A percentile compares a stretch with the other conserved stretches of the same genome.
phyloP scores from a whole-genome alignment of 2,113 vertebrate species.

The Bujurquina vittata region DNA sequence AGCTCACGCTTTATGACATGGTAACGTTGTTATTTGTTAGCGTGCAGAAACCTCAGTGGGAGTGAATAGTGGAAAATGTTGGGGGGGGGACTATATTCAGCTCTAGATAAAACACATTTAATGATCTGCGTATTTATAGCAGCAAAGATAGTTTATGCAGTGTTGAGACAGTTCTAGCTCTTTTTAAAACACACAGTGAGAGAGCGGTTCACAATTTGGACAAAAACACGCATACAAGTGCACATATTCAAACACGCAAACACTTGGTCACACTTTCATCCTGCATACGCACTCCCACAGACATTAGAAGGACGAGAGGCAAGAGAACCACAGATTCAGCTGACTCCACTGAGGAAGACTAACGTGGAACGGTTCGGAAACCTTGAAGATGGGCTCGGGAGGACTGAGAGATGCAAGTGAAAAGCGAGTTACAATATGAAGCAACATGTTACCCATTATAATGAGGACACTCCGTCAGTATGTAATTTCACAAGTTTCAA shows the following conservation, averaged over 20 bases:
- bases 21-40: not conserved
- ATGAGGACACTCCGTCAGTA: not conserved
- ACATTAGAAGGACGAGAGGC: too few relatives aligned
- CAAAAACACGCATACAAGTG: too few relatives aligned
- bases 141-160: not conserved
- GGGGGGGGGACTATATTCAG: too few relatives aligned
- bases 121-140: not conserved
- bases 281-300: too few relatives aligned
- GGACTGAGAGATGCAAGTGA: not conserved
- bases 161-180: not conserved
- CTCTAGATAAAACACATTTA: not conserved
- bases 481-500: not conserved
- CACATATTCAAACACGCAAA: too few relatives aligned
- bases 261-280: too few relatives aligned
- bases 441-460: not conserved
- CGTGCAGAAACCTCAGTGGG: not conserved
- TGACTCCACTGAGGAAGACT: not conserved
- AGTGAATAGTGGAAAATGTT: too few relatives aligned
- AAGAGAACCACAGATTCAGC: not conserved
- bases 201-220: too few relatives aligned
- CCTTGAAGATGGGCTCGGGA: not conserved
- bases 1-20: not conserved
- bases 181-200: too few relatives aligned
- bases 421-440: not conserved
- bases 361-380: not conserved